Evolutionary conservation across 1,140 invertebrate genomes (phyloP).

Genomic region (Ceratosolen solmsi): DNA sequence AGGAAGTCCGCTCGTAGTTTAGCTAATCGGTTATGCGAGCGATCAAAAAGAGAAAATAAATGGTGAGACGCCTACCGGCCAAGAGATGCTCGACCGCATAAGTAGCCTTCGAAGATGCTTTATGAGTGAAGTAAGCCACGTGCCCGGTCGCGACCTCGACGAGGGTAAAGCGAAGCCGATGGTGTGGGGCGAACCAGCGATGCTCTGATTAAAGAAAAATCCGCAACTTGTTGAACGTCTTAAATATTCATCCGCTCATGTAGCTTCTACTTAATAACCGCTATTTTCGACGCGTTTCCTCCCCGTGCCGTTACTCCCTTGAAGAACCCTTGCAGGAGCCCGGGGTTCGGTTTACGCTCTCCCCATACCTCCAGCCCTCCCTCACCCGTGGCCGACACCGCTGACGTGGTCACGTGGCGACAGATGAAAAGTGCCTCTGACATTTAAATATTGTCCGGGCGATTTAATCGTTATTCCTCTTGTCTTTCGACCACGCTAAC

Average conservation of each 20-base stretch:
- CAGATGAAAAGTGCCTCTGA: slow-evolving; percentile 70
- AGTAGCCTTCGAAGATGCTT: slow-evolving; percentile 7
- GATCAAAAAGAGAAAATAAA: slow-evolving; percentile 13
- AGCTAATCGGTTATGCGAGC: neutral
- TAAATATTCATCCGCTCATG: slow-evolving; percentile 73
- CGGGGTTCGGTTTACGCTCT: slow-evolving; percentile 34
- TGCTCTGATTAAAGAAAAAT: slow-evolving; percentile 72
- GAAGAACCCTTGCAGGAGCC: too few species aligned
- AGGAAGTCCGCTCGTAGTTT: neutral
- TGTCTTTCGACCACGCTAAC: too few species aligned
- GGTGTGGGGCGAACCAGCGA: neutral
- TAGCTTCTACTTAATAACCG: slow-evolving; percentile 71
- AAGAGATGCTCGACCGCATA: neutral
- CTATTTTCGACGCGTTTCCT: slow-evolving; percentile 59
- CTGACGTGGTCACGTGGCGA: slow-evolving; percentile 47
- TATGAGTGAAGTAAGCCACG: neutral
- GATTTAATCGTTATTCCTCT: slow-evolving; percentile 43
- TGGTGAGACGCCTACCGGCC: slow-evolving; percentile 8
- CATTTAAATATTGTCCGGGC: slow-evolving; percentile 67
- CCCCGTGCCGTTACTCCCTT: too few species aligned
- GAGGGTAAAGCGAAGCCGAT: slow-evolving; percentile 21
- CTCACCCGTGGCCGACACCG: slow-evolving; percentile 20
- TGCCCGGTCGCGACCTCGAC: neutral
- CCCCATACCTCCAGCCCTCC: slow-evolving; percentile 32
- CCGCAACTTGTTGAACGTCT: slow-evolving; percentile 73